Evolutionary conservation across 2,888 invertebrate genomes (phyloP), one percentile per base, ranked within the genome.

Genomic region (Drosophila siamana): DNA sequence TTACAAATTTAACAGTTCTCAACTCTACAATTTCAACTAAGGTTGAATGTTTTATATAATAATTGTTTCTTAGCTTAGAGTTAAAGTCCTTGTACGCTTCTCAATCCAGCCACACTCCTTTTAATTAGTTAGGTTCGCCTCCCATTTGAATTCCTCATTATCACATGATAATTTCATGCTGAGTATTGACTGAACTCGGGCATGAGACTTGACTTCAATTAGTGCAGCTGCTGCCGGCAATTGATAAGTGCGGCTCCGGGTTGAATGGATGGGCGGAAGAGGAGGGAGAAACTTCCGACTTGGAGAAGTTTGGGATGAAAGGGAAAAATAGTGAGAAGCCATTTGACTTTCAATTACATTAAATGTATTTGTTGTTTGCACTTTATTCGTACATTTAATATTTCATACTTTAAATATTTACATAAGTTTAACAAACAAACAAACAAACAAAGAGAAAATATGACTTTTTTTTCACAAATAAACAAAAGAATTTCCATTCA

Each of bases 361-460:
- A 74, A 89, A 89, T 86, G 88, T 89, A 86, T 86, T 86, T 87
- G 81, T 88, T 88, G 89, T 83, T 82, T 89, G 89, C 87, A 86
- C 89, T 89, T 88, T 86, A 86, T 86, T 86, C 89, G 90, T 89
- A 89, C 80, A 85, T 88, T 86, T 84, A 84, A 88, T 86, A 84
- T 88, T 89, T 88, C 85, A 81, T 86, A 86, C 76, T 89, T 89
- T 89, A 88, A 86, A 89, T 86, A 86, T 86, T 86, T 89, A 86
- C 89, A 86, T 88, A 86, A 84, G 89, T 86, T 75, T 84, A 86
- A 86, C 86, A 86, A 86, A 86, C 86, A 86, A 86, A 86, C 85
- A 86, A 86, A 83, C 73, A 86, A 89, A 81, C 70, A 81, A 78
- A 66, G 75, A 89, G 90, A 86, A 89, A 89, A 86, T 89, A 89